Evolutionary conservation across 2,888 invertebrate genomes (phyloP).

Genomic region (Entomobrya multifasciata): DNA sequence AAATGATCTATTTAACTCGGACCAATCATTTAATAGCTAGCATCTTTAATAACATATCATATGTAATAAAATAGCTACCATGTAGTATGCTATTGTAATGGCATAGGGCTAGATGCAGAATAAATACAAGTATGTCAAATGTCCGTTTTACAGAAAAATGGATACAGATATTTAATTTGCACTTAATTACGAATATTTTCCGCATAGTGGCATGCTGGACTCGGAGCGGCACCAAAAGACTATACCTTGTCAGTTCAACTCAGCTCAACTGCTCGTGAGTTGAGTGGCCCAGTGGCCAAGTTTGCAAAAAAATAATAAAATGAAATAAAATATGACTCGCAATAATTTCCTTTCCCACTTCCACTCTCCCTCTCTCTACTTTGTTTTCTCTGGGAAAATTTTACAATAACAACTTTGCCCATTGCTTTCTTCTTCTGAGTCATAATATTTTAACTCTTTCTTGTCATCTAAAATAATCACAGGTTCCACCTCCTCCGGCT

Average conservation of each 20-base stretch:
- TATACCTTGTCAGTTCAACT: not conserved
- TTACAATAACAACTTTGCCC: not conserved
- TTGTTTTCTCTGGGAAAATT: conserved; percentile 30
- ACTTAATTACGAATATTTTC: no score
- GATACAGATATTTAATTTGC: no score
- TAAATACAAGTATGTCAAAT: no score
- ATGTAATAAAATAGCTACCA: no score
- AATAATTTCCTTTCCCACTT: conserved; percentile 45
- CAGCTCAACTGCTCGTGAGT: no score
- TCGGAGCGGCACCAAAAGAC: not conserved
- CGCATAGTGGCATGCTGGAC: no score
- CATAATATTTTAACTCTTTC: not conserved
- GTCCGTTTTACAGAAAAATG: no score
- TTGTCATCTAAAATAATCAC: conserved; percentile 14
- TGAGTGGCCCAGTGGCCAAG: conserved; percentile 51
- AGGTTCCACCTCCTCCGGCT: not conserved
- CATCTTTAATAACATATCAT: conserved; percentile 12
- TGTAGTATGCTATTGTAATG: no score
- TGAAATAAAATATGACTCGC: no score
- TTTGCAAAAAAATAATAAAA: no score
- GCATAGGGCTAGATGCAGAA: no score
- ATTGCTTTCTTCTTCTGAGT: not conserved
- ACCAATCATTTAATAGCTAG: not conserved
- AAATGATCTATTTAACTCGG: no score
- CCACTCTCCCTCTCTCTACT: not conserved